These are phyloP conservation scores for Petroica traversi DNA, from an alignment of 2,113 vertebrate species.

Conservation along the genomic window DNA sequence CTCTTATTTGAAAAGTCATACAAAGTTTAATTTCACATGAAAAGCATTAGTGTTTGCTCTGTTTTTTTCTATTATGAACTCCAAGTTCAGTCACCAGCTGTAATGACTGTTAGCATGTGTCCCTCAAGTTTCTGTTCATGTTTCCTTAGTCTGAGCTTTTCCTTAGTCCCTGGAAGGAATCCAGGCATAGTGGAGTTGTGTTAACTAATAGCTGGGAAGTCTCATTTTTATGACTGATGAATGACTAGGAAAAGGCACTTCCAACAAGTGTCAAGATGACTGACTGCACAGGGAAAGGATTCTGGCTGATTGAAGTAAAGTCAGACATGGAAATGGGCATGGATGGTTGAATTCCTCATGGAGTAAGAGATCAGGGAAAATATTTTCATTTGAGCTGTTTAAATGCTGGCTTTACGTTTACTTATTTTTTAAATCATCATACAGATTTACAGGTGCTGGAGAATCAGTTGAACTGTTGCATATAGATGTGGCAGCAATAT, in stretches of 20 bases:
- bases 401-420: background rate
- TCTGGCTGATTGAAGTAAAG: background rate
- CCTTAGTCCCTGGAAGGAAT: background rate
- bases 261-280: background rate
- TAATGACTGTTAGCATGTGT: background rate
- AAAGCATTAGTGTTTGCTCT: background rate
- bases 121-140: background rate
- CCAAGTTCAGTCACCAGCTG: fast-evolving
- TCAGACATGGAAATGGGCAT: background rate
- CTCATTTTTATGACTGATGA: background rate
- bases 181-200: background rate
- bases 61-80: background rate
- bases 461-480: background rate
- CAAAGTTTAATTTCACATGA: background rate
- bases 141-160: background rate
- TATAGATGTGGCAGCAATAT: background rate
- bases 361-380: background rate
- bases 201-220: background rate
- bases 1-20: background rate
- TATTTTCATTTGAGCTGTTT: background rate
- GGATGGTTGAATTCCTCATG: background rate
- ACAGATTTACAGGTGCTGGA: background rate
- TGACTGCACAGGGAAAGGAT: background rate
- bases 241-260: background rate
- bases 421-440: background rate